Evolutionary conservation across 2,113 vertebrate genomes (phyloP), one percentile per base, ranked within the genome.

Genomic region (Peromyscus maniculatus): DNA sequence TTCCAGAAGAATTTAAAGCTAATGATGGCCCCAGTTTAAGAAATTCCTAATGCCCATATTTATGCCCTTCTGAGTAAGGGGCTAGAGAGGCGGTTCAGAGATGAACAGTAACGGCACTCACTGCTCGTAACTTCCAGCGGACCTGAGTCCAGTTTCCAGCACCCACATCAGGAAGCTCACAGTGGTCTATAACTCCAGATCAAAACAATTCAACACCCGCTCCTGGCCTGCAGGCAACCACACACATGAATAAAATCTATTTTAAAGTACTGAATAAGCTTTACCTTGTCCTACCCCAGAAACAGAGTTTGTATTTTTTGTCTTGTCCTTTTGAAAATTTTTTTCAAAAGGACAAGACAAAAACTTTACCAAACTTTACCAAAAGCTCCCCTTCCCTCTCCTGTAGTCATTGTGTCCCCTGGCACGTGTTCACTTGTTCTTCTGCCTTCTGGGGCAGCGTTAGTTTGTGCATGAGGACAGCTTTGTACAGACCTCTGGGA

Each of bases 1-100:
- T 89, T 96, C n/a, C 57, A 69, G 67, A 92, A 72, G 52, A 87
- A 90, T 95, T 52, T 93, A 94, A 96, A 91, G 59, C 17, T 89
- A 49, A 75, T 22, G 64, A 0, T 95, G 36, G 80, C 91, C 78
- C 13, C 24, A 94, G 77, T 89, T 93, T 69, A 95, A 78, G 78
- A 83, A 90, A 75, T 36, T 84, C 87, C 24, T 59, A 92, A 77
- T 77, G 67, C 26, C 93, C 46, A 43, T 28, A 95, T 95, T 95
- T 84, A 79, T 93, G 31, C 71, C 49, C 66, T 91, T 88, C 62
- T 84, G 13, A 62, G 9, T 84, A 10, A 16, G n/a, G n/a, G 24
- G 24, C n/a, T 64, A n/a, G 82, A 64, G 24, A 84, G 24, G 64
- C 7, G 75, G 11, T n/a, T 83, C 57, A 39, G 80, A 39, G 57